Evolutionary conservation across 2,113 vertebrate genomes (phyloP).

Genomic region (Marcusenius ussheri): DNA sequence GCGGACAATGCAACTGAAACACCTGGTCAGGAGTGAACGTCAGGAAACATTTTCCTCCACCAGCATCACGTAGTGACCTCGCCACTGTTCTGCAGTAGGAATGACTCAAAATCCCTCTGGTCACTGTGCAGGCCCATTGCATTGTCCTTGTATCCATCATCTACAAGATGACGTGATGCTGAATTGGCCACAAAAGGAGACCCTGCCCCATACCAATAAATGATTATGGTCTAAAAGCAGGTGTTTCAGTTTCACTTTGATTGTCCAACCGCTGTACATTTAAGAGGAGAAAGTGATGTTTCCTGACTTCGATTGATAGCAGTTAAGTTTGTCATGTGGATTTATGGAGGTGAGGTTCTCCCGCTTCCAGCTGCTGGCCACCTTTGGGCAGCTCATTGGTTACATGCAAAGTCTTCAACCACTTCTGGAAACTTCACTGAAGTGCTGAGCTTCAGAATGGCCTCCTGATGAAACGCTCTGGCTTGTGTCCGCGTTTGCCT

Average conservation of each 20-base stretch:
- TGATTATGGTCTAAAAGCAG: background rate
- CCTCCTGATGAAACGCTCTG: background rate
- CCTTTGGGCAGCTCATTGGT: background rate
- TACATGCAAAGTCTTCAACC: background rate
- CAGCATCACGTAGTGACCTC: background rate
- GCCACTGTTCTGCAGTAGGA: background rate
- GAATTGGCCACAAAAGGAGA: background rate
- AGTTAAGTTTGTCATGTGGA: background rate
- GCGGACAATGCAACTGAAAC: background rate
- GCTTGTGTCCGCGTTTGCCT: background rate
- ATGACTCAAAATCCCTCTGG: background rate
- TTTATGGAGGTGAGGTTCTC: background rate
- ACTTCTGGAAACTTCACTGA: background rate
- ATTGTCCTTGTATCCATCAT: background rate
- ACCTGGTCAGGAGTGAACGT: background rate
- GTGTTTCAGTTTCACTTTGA: background rate
- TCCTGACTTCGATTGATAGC: background rate
- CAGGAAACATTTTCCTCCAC: background rate
- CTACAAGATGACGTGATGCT: background rate
- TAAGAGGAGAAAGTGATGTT: background rate
- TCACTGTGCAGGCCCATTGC: background rate
- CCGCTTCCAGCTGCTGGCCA: background rate
- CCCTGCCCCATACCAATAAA: background rate
- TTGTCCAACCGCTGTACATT: background rate
- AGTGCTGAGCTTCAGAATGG: background rate